Evolutionary conservation across 2,888 invertebrate genomes (phyloP).

Genomic region (Lottia gigantea): DNA sequence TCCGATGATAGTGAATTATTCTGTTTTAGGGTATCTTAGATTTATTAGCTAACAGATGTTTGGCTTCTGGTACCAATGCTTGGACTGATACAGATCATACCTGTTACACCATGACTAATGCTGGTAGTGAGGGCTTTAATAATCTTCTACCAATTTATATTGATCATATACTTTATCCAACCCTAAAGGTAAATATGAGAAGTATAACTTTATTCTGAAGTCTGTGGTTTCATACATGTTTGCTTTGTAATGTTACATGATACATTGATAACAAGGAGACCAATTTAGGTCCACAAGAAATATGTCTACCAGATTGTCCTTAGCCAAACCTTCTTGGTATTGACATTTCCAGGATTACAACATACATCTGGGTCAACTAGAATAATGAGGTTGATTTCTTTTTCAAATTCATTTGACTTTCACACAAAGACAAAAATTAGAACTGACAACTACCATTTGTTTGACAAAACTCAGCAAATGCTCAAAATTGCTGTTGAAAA

Average conservation of each 20-base stretch:
- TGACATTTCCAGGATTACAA: too few relatives aligned
- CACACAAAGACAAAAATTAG: too few relatives aligned
- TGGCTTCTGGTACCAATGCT: slow-evolving; percentile 92
- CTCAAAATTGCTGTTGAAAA: too few relatives aligned
- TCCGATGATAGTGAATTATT: too few relatives aligned
- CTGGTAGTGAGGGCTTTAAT: slow-evolving; percentile 87
- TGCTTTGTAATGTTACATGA: not conserved
- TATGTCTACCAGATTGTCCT: too few relatives aligned
- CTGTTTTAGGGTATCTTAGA: slow-evolving; percentile 86
- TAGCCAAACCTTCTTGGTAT: too few relatives aligned
- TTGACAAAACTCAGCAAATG: too few relatives aligned
- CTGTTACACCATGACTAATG: slow-evolving; percentile 88
- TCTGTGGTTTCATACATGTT: not conserved
- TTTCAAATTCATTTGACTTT: too few relatives aligned
- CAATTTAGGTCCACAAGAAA: too few relatives aligned
- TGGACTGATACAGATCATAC: slow-evolving; percentile 89
- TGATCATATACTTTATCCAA: slow-evolving; percentile 89
- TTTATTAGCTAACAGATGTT: slow-evolving; percentile 86
- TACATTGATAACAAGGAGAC: not conserved
- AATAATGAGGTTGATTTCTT: too few relatives aligned
- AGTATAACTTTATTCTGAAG: not conserved
- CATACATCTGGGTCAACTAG: too few relatives aligned
- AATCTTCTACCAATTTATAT: slow-evolving; percentile 89
- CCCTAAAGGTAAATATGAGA: slow-evolving; percentile 73
- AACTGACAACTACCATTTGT: too few relatives aligned